Evolutionary conservation across 37 sponge, comb jelly and placozoan species (phyloP).

Genomic region (Aphrocallistes beatrix): DNA sequence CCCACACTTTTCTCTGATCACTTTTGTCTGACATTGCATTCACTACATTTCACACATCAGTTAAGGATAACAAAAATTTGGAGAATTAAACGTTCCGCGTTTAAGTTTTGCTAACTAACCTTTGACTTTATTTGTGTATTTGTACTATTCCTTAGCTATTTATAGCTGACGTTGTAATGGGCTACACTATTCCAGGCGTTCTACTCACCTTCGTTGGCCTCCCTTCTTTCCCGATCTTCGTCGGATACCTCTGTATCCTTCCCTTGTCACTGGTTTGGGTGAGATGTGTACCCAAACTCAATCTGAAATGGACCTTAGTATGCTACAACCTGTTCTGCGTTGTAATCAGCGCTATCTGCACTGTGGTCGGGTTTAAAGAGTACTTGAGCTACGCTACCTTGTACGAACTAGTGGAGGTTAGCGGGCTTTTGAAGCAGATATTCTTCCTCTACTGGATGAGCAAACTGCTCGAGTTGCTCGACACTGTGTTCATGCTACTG

Average conservation of each 20-base stretch:
- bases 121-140: too few species aligned
- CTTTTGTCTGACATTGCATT: too few species aligned
- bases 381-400: conserved; percentile 16
- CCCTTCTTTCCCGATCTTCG: conserved; percentile 38
- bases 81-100: too few species aligned
- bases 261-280: conserved; percentile 15
- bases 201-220: conserved; percentile 10
- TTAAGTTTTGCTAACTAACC: too few species aligned
- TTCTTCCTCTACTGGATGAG: conserved; percentile 53
- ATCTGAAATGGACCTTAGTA: conserved; percentile 33
- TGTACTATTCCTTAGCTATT: too few species aligned
- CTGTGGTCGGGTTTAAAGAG: conserved; percentile 21
- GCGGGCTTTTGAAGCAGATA: conserved; percentile 11
- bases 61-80: too few species aligned
- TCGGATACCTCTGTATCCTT: conserved; percentile 30
- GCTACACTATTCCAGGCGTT: too few species aligned
- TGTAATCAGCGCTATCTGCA: conserved; percentile 21
- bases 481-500: conserved; percentile 37
- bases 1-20: too few species aligned
- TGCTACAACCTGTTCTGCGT: conserved; percentile 52
- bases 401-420: background rate
- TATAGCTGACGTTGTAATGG: too few species aligned
- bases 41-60: too few species aligned
- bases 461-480: conserved; percentile 33
- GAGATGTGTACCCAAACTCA: conserved; percentile 26